Percentiles rank a stretch among this genome's conserved stretches.
Evolutionary conservation across 2,113 vertebrate genomes (phyloP).

Genomic region (Lagopus muta): DNA sequence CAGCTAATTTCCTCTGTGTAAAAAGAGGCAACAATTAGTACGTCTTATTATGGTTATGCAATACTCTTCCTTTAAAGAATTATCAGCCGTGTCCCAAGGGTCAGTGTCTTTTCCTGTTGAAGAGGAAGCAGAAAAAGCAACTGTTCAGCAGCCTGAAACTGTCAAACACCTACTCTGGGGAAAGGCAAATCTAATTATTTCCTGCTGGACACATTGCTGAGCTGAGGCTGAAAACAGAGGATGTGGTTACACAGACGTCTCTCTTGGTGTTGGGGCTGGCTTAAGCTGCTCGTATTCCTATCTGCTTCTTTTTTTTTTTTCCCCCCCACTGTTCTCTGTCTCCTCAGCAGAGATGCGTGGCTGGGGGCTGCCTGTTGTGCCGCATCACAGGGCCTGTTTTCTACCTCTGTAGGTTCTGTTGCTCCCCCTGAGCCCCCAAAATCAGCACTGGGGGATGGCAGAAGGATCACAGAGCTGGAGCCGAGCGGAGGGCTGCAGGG

Average conservation of each 20-base stretch:
- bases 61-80: neutral
- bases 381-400: neutral
- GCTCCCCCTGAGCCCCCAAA: neutral
- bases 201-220: conserved; percentile 59
- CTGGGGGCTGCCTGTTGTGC: neutral
- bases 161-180: conserved; percentile 51
- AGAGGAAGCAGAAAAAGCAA: conserved; percentile 56
- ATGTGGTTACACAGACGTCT: conserved; percentile 56
- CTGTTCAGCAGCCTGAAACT: neutral
- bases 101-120: conserved; percentile 40
- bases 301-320: neutral
- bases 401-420: neutral
- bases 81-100: neutral
- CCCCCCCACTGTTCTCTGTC: neutral
- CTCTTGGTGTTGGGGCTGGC: neutral
- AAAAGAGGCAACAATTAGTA: conserved; percentile 19
- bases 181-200: conserved; percentile 60
- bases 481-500: neutral
- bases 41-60: neutral
- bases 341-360: neutral
- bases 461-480: neutral
- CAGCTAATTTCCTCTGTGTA: conserved; percentile 4
- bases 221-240: conserved; percentile 43
- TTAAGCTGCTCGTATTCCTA: conserved; percentile 6
- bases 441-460: neutral